These are phyloP conservation scores for Drosophila tropicalis DNA, from an alignment of 1,140 invertebrate genomes.

Conservation along the genomic window DNA sequence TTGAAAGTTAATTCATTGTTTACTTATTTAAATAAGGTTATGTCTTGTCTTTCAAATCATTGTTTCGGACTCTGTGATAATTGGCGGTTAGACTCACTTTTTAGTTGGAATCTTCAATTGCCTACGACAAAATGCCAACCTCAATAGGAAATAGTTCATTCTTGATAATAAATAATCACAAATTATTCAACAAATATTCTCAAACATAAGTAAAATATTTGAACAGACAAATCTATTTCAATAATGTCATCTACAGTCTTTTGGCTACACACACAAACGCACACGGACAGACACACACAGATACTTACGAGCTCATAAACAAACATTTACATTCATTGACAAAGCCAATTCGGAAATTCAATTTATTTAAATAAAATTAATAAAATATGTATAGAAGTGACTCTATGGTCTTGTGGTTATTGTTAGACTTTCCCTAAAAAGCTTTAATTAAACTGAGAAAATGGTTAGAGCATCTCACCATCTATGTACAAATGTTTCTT, in stretches of 20 bases:
- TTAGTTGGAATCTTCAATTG: background rate
- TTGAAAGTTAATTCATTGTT: no score
- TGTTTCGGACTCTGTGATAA: no score
- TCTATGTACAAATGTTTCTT: background rate
- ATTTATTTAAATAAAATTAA: slow-evolving; percentile 8
- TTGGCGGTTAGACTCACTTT: no score
- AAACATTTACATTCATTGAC: background rate
- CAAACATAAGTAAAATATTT: background rate
- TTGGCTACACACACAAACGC: background rate
- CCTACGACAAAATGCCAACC: background rate
- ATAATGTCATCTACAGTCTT: slow-evolving; percentile 4
- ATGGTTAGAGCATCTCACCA: background rate
- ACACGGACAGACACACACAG: no score
- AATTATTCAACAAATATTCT: background rate
- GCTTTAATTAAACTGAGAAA: slow-evolving; percentile 6
- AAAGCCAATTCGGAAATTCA: background rate
- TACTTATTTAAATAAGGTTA: no score
- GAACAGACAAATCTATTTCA: background rate
- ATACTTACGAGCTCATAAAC: no score
- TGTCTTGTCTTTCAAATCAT: no score
- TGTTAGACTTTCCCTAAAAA: background rate
- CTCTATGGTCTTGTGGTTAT: background rate
- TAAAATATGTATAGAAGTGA: background rate
- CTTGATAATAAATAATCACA: background rate
- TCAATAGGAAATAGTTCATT: background rate